Evolutionary conservation across 2,113 vertebrate species (phyloP).

Genomic region (Anguilla rostrata): DNA sequence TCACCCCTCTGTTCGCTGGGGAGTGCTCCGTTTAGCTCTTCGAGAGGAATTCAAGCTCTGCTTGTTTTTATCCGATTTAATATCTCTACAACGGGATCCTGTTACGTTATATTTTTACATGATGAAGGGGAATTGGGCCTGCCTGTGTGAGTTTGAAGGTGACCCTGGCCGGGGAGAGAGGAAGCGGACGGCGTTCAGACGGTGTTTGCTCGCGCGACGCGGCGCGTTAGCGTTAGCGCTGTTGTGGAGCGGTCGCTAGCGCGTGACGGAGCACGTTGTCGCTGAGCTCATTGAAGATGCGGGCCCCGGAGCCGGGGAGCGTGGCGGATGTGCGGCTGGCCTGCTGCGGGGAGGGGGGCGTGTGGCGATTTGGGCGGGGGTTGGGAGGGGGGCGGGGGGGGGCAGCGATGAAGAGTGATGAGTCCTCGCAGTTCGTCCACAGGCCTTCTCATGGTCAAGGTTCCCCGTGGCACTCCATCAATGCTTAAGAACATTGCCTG

Average conservation of each 20-base stretch:
- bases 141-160: not conserved
- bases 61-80: not conserved
- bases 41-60: not conserved
- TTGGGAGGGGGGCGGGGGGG: not conserved
- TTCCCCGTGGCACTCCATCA: slow-evolving; percentile 36
- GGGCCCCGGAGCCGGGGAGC: not conserved
- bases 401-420: slow-evolving; percentile 33
- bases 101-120: not conserved
- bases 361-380: not conserved
- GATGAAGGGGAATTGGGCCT: not conserved
- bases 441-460: slow-evolving; percentile 42
- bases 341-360: slow-evolving; percentile 8
- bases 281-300: not conserved
- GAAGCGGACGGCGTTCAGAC: not conserved
- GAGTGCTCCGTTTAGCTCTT: not conserved
- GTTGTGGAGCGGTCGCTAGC: too few relatives aligned
- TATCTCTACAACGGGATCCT: not conserved
- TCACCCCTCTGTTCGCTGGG: not conserved
- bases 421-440: not conserved
- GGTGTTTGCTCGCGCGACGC: not conserved
- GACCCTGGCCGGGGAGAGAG: not conserved
- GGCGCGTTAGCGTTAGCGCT: too few relatives aligned
- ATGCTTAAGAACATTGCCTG: slow-evolving; percentile 37
- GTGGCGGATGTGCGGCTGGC: not conserved
- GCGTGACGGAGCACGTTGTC: not conserved